These are phyloP conservation scores for Reticulitermes lucifugus DNA, from an alignment of 2,888 invertebrate species.

Conservation along the genomic window DNA sequence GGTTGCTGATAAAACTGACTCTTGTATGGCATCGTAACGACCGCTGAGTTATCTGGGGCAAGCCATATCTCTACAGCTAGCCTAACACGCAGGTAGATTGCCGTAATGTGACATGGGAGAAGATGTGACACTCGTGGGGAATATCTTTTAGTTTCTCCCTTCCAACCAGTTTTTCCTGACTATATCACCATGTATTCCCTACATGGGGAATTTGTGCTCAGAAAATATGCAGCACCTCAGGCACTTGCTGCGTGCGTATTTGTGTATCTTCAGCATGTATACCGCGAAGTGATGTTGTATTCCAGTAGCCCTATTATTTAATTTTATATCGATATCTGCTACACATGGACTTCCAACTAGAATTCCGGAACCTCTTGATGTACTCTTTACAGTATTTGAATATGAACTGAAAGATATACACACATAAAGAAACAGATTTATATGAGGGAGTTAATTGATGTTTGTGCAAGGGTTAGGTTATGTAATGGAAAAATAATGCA, in stretches of 20 bases:
- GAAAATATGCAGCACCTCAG: slow-evolving; percentile 7
- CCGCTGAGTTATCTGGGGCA: slow-evolving; percentile 24
- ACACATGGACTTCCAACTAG: background rate
- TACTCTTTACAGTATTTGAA: too few relatives aligned
- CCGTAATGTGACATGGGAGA: slow-evolving; percentile 25
- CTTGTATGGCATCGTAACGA: slow-evolving; percentile 29
- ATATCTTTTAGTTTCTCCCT: slow-evolving; percentile 26
- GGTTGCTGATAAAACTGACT: slow-evolving; percentile 16
- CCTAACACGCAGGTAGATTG: slow-evolving; percentile 17
- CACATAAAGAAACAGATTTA: too few relatives aligned
- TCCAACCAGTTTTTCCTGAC: background rate
- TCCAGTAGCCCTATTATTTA: background rate
- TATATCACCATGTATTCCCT: slow-evolving; percentile 2
- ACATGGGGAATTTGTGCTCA: background rate
- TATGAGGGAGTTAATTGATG: too few relatives aligned
- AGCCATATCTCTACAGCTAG: slow-evolving; percentile 29
- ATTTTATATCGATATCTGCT: background rate
- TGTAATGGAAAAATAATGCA: too few relatives aligned
- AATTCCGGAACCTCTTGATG: background rate
- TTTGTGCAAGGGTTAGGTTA: too few relatives aligned
- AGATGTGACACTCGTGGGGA: slow-evolving; percentile 35
- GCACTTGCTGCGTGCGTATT: background rate
- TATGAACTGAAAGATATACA: too few relatives aligned
- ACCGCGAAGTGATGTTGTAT: background rate
- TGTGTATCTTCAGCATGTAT: background rate